Evolutionary conservation across 2,888 invertebrate genomes (phyloP), one percentile per base, ranked within the genome.

Genomic region (Ophioninae sp.): DNA sequence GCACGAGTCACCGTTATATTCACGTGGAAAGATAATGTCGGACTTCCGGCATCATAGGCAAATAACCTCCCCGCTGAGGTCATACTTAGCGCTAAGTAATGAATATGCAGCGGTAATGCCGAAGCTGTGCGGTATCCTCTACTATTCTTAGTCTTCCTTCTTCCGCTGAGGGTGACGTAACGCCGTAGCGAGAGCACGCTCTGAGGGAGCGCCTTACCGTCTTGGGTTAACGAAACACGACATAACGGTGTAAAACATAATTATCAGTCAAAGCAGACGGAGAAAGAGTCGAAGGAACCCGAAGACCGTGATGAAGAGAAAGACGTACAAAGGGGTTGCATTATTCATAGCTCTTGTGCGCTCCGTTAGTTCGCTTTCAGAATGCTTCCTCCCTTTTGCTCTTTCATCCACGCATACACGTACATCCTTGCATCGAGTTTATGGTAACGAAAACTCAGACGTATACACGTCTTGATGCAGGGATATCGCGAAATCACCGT

Each of bases 231-330:
- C 90, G 91, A 91, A 91, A 91, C 91, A 89, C 89, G 90, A 89
- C 89, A 89, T 89, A 90, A 90, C 89, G 89, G 88, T 90, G 91
- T 91, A 91, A 91, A 91, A 90, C 90, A 90, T 91, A 91, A 91
- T 91, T 90, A 90, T 91, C 91, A 90, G 88, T 86, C 86, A 88
- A 87, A 89, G 84, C 88, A 88, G 90, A 87, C 73, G 67, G 76
- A 73, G 82, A 90, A 91, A 88, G 89, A 88, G 87, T 87, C 88
- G 87, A 87, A 85, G 67, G 75, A 59, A 79, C 81, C 70, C 79
- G 76, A 76, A 82, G 82, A 13, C 57, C 76, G 67, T 88, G 86
- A 75, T 67, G 67, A 57, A 86, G 89, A 88, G 89, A 87, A 90
- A 91, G 89, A 89, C 89, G 87, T 88, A 89, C 88, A 89, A 85